Base-by-base conservation (phyloP, 2,797 vertebrate genomes). In the Brotogeris chrysoptera region DNA sequence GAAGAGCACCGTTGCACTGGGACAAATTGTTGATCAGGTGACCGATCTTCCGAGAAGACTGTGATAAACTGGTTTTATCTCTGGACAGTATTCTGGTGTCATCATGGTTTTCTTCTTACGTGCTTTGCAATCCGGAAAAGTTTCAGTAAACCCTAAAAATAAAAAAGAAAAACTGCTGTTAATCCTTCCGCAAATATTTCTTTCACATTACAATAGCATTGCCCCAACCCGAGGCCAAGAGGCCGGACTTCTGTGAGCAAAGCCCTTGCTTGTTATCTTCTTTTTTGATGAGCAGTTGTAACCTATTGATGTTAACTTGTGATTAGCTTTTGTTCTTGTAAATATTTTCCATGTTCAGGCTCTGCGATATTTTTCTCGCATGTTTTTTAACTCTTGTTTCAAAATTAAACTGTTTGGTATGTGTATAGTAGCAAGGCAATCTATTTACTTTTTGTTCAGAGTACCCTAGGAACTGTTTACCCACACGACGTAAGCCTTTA, bases 381-480 rank as follows among this genome's bases (percentile, higher is more conserved):
- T 79, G 74, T 73, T 96, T 94, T 97, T 96, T 86, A 79, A 83
- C 90, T 80, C 71, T 28, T 7, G 10, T 95, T 92, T 97, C 94
- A 89, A 96, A 97, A 95, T 17, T 96, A 95, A 97, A 47, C 91
- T 61, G 68, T 82, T 96, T 96, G 94, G 92, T 95, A 10, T 97
- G 94, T 93, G 28, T 96, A 90, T 88, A 96, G 95, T 94, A 94
- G 96, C 94, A 82, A 96, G 96, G 95, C 93, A 88, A 95, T 94
- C 55, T 98, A 96, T 98, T 98, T 98, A 97, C 94, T 89, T 93
- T 97, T 90, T 64, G 90, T 85, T 92, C 87, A 66, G 86, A 89
- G 94, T 92, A 83, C 94, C 91, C 96, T 65, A 93, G 77, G 93
- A 93, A 94, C 96, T 98, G 97, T 98, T 97, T 97, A 98, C 96